Evolutionary conservation across 1,140 invertebrate species (phyloP), one percentile per base, ranked within the genome.

Genomic region (Zaprionus ghesquierei): DNA sequence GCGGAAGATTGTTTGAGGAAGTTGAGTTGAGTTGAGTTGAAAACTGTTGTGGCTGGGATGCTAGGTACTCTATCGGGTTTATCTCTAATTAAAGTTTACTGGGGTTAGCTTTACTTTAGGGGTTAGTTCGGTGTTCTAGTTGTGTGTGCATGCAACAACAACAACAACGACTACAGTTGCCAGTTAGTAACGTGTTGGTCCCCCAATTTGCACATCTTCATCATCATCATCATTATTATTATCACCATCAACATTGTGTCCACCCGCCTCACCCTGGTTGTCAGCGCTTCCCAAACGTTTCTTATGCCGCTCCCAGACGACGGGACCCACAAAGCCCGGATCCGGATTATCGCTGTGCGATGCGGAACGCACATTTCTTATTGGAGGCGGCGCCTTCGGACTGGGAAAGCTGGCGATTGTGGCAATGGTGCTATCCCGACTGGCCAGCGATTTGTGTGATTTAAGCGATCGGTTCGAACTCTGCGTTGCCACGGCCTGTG

Each of bases 291-390:
- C 55, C 46, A 87, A 18, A 12, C 92, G 87, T 78, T 94, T 87
- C 71, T 93, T 93, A 81, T 96, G 95, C 50, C 96, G 89, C 90
- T 96, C 95, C 96, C 96, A 97, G 3, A 97, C 96, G 46, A 96
- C 92, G 0, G 96, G 96, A 0, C 96, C 96, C 23, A 97, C 93
- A n/a, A 96, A 95, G n/a, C 96, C 96, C 1, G 96, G 96, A 93
- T 97, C 96, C 75, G 91, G 86, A 76, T 91, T 90, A 65, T 92
- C 91, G 80, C 91, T 92, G 62, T 92, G 91, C 29, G 90, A 86
- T 0, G 90, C 85, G 5, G 80, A 72, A 5, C 85, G 81, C 25
- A 81, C 71, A 55, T 75, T 81, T 22, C 69, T 71, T 29, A 62
- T 63, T 33, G 75, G 65, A 13, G 62, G 66, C 44, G 82, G 90